phyloP scores from a whole-genome alignment of 2,888 invertebrate species.

The Caenorhabditis sulstoni region DNA sequence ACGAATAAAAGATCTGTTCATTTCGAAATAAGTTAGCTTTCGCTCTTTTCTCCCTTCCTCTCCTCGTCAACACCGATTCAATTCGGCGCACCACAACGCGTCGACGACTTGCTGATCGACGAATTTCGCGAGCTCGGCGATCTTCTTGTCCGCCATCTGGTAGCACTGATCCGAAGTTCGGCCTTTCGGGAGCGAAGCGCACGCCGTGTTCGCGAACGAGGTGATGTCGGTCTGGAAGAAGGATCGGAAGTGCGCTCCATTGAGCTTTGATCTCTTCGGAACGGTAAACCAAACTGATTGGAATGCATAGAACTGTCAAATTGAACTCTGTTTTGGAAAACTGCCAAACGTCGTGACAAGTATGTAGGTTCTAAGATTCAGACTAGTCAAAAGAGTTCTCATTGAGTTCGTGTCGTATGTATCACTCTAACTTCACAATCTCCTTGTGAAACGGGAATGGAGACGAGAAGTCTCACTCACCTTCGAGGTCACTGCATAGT shows the following conservation, averaged over 20 bases:
- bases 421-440: too few species aligned
- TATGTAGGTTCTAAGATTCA: too few species aligned
- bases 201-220: conserved; percentile 72
- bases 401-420: too few species aligned
- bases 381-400: too few species aligned
- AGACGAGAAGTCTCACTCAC: too few species aligned
- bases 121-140: conserved; percentile 73
- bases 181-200: conserved; percentile 65
- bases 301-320: too few species aligned
- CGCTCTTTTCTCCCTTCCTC: not conserved
- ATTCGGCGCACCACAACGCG: conserved; percentile 75
- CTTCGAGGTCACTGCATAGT: conserved; percentile 74
- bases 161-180: conserved; percentile 70
- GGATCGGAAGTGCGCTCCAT: too few species aligned
- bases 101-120: conserved; percentile 77
- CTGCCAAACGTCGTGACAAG: too few species aligned
- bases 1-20: conserved; percentile 2
- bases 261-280: not conserved
- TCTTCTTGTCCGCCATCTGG: conserved; percentile 75
- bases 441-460: too few species aligned
- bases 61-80: conserved; percentile 68
- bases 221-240: conserved; percentile 74
- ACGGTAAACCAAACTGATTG: not conserved
- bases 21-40: conserved; percentile 12
- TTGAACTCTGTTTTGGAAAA: too few species aligned